A percentile compares a stretch with the other conserved stretches of the same genome.
Conservation (phyloP, 2,888 invertebrate genomes). For the Microctonus aethiopoides region DNA sequence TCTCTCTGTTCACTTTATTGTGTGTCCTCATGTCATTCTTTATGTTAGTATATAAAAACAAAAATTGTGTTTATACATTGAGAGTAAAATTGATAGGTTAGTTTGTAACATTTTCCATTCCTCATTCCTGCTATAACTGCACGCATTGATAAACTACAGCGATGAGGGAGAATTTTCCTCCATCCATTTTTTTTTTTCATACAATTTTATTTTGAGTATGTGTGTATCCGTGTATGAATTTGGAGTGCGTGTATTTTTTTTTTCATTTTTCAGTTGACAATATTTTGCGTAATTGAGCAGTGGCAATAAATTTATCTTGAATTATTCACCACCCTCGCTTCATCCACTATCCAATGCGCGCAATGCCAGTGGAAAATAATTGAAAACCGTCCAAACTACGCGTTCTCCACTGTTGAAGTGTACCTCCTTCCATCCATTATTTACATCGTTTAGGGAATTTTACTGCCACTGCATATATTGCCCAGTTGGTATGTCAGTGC, state of each 20-base stretch:
- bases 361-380: slow-evolving; percentile 56
- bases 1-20: neutral
- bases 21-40: neutral
- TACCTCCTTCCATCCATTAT: slow-evolving; percentile 58
- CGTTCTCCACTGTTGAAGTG: slow-evolving; percentile 53
- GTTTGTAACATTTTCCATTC: neutral
- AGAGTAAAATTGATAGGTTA: neutral
- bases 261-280: slow-evolving; percentile 51
- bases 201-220: neutral
- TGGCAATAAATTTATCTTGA: slow-evolving; percentile 60
- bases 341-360: neutral
- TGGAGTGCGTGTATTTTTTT: neutral
- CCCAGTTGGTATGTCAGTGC: neutral
- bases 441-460: slow-evolving; percentile 65
- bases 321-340: slow-evolving; percentile 47
- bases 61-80: too few species aligned
- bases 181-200: neutral
- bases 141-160: neutral
- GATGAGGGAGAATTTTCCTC: neutral
- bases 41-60: neutral
- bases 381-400: slow-evolving; percentile 57
- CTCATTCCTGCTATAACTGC: neutral
- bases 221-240: neutral
- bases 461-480: slow-evolving; percentile 44
- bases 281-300: slow-evolving; percentile 63